Evolutionary conservation across 2,888 invertebrate genomes (phyloP).

Genomic region (Parochlus steinenii): DNA sequence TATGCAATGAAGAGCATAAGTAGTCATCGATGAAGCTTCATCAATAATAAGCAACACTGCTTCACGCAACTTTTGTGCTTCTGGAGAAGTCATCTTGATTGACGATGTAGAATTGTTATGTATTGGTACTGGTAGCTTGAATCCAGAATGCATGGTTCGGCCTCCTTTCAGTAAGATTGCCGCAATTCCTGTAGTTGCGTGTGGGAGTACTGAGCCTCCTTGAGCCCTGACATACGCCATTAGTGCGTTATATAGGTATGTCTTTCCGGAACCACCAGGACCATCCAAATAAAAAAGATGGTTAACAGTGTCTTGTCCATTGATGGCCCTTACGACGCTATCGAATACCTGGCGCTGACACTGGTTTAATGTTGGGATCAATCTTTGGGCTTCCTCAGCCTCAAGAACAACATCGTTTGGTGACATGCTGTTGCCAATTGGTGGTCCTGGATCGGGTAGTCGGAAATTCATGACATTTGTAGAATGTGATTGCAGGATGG

Average conservation of each 20-base stretch:
- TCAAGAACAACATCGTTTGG: no score
- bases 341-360: background rate
- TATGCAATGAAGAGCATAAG: no score
- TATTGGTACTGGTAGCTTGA: conserved; percentile 19
- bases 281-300: conserved; percentile 23
- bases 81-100: no score
- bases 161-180: conserved; percentile 21
- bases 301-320: background rate
- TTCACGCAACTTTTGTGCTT: no score
- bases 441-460: no score
- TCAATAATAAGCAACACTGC: no score
- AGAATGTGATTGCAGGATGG: no score
- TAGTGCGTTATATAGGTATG: conserved; percentile 23
- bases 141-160: conserved; percentile 22
- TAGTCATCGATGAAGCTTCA: no score
- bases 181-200: background rate
- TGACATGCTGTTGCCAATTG: background rate
- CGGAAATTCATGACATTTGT: no score
- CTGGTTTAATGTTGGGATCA: no score
- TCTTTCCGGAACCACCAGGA: conserved; percentile 29
- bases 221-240: conserved; percentile 22
- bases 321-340: background rate
- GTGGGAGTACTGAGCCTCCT: conserved; percentile 18
- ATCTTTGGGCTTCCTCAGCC: no score
- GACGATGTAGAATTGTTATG: no score